Percentiles rank a stretch among this genome's conserved stretches.
Evolutionary conservation across 1,140 invertebrate genomes (phyloP).

Genomic region (Littorina saxatilis): DNA sequence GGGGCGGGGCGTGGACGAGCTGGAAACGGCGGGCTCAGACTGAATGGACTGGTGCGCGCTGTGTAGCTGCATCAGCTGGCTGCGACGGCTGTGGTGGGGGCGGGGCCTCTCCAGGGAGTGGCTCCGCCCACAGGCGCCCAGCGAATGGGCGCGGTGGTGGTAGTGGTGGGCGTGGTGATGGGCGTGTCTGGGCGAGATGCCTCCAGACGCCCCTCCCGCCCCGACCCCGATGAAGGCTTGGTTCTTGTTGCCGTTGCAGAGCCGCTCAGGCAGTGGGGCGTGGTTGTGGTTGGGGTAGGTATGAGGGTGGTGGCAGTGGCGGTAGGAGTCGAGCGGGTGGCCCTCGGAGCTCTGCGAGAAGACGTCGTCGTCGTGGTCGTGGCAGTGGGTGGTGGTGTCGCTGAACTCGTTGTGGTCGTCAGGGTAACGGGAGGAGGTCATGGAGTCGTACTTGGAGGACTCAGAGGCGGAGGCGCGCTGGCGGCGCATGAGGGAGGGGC

Average conservation of each 20-base stretch:
- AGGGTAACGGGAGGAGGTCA: conserved; percentile 65
- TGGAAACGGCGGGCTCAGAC: neutral
- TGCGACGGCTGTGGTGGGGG: neutral
- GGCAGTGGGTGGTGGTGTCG: conserved; percentile 63
- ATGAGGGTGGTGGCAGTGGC: neutral
- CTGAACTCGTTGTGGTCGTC: conserved; percentile 65
- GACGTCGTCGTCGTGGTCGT: conserved; percentile 56
- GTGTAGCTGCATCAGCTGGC: conserved; percentile 24
- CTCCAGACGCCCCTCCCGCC: neutral
- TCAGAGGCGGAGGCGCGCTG: conserved; percentile 54
- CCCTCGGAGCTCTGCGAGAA: conserved; percentile 51
- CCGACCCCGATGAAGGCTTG: neutral
- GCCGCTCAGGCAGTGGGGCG: neutral
- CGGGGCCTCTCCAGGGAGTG: conserved; percentile 19
- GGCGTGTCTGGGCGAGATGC: neutral
- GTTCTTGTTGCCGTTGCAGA: conserved; percentile 30
- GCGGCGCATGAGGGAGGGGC: conserved; percentile 53
- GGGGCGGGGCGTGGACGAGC: neutral
- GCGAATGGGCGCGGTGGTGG: neutral
- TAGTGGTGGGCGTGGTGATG: neutral
- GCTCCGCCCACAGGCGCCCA: conserved; percentile 3
- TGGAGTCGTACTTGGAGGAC: conserved; percentile 66
- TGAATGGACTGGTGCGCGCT: conserved; percentile 26
- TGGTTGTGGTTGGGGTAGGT: neutral
- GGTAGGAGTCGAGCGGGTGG: conserved; percentile 2